Conservation (phyloP, 2,113 vertebrate species). For the Melospiza melodia region DNA sequence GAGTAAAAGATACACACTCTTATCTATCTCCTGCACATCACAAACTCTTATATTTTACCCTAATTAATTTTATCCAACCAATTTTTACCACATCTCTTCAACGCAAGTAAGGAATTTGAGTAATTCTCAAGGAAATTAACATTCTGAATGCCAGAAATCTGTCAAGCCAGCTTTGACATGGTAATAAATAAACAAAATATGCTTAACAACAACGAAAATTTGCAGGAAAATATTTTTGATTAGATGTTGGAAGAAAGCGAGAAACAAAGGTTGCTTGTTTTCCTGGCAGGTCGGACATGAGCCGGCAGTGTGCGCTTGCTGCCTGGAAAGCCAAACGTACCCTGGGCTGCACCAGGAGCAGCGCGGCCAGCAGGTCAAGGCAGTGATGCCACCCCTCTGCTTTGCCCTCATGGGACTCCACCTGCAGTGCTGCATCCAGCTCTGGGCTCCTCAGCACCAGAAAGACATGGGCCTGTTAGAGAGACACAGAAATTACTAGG, state of each 20-base stretch:
- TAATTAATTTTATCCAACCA: neutral
- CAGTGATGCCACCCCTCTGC: neutral
- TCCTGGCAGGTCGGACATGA: neutral
- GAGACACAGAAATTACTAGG: neutral
- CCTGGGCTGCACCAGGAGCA: neutral
- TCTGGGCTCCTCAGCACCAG: neutral
- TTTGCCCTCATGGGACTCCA: neutral
- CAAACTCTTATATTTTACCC: neutral
- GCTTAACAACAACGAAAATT: neutral
- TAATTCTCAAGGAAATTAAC: neutral
- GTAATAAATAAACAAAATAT: neutral
- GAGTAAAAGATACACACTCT: neutral
- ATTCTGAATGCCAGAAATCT: neutral
- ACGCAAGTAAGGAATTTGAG: neutral
- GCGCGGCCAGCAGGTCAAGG: neutral
- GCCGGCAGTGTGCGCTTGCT: rapidly evolving
- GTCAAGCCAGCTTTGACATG: neutral
- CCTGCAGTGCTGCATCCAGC: neutral
- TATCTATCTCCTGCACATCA: neutral
- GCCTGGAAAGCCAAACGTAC: neutral
- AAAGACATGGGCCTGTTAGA: neutral
- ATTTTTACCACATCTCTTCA: neutral
- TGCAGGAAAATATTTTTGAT: neutral
- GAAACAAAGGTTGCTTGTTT: neutral
- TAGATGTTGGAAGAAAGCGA: neutral